Evolutionary conservation across 1,140 invertebrate genomes (phyloP), one percentile per base, ranked within the genome.

Genomic region (Drosophila punjabiensis): DNA sequence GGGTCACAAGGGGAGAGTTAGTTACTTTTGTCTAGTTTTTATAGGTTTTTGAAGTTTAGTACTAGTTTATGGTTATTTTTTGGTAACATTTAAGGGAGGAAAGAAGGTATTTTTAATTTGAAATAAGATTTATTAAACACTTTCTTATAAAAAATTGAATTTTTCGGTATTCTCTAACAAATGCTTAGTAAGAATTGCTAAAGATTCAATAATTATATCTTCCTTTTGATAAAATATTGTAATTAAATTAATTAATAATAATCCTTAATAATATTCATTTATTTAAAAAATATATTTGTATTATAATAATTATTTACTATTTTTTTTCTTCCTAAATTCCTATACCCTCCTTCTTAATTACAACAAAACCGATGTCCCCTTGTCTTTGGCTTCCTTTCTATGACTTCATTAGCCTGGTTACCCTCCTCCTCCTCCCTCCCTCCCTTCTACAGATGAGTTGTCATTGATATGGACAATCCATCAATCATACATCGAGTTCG

Each of bases 391-490:
- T 63, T 24, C 30, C 13, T 28, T 18, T 8, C 37, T 78, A 78
- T 78, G 75, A 78, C 76, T 79, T 78, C 43, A 79, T 79, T 79
- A 79, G 58, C 59, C n/a, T n/a, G n/a, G 5, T 4, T 13, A 39
- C n/a, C 35, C 71, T 16, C n/a, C 63, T 28, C n/a, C 63, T 28
- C 1, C 5, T 8, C 24, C 1, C 37, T 11, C 14, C 37, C 47
- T 24, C 24, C 24, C 24, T 24, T 24, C 24, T 28, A 8, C 16
- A 75, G 85, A 88, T 88, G 78, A 69, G 52, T 81, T 85, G 85
- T 85, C 85, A 89, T 66, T 89, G 85, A 88, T 88, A 90, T 79
- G 82, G 69, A 55, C 71, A 85, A 79, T 82, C 79, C 89, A 92
- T 92, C 79, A 90, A 92, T 92, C 91, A 92, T 86, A 77, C 66